Conservation (phyloP, 2,888 invertebrate genomes). For the Caenorhabditis drosophilae region DNA sequence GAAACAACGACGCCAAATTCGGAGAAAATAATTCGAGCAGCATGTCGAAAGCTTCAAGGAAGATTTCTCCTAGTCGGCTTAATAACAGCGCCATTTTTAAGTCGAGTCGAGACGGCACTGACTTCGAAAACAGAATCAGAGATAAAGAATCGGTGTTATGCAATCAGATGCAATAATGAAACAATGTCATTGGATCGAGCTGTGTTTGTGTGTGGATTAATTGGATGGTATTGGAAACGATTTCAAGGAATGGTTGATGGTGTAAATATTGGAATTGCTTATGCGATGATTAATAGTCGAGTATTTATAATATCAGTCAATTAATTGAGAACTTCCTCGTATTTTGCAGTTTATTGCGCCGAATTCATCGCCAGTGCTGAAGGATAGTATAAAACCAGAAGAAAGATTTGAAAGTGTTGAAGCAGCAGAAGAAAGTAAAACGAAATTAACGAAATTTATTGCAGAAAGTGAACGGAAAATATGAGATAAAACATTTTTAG, state of each 20-base stretch:
- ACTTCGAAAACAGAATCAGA: conserved; percentile 34
- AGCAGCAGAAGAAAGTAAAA: conserved; percentile 35
- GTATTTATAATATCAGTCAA: conserved; percentile 5
- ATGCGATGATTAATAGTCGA: conserved; percentile 47
- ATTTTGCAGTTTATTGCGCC: conserved; percentile 24
- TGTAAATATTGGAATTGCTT: conserved; percentile 60
- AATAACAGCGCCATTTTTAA: conserved; percentile 50
- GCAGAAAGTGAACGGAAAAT: conserved; percentile 25
- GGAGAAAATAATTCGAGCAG: conserved; percentile 58
- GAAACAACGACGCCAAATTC: conserved; percentile 63
- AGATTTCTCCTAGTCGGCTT: conserved; percentile 58
- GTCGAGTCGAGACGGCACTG: conserved; percentile 32
- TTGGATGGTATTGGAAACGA: conserved; percentile 68
- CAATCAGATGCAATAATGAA: conserved; percentile 50
- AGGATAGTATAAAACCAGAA: conserved; percentile 45
- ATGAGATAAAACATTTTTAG: no score
- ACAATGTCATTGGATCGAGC: conserved; percentile 57
- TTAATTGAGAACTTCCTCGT: conserved; percentile 4
- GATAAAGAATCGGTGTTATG: conserved; percentile 56
- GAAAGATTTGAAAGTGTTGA: conserved; percentile 45
- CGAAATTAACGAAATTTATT: conserved; percentile 33
- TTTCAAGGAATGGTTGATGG: conserved; percentile 67
- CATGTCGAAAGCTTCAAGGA: conserved; percentile 61
- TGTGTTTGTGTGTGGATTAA: conserved; percentile 52
- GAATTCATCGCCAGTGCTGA: conserved; percentile 54